phyloP scores from a whole-genome alignment of 2,797 vertebrate species.

The Euthynnus affinis region DNA sequence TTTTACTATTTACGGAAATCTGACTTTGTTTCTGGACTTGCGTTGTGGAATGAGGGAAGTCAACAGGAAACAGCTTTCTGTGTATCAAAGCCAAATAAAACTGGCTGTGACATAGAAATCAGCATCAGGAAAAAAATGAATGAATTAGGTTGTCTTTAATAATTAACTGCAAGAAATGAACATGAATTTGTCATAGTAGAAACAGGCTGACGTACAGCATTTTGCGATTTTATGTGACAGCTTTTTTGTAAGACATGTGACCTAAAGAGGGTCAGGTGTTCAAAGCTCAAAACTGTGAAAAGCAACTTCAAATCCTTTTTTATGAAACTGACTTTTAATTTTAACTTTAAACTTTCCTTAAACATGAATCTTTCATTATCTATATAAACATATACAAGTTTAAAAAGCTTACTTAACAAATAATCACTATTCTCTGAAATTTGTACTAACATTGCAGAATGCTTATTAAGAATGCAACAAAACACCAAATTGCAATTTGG shows the following conservation, averaged over 20 bases:
- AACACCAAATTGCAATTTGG: slow-evolving; percentile 6
- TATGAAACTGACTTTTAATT: background rate
- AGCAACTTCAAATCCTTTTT: background rate
- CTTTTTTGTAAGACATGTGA: too few species aligned
- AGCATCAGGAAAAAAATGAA: background rate
- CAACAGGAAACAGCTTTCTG: slow-evolving; percentile 70
- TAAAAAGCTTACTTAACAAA: slow-evolving; percentile 8
- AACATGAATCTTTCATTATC: background rate
- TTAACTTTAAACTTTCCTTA: background rate
- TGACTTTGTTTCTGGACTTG: slow-evolving; percentile 40
- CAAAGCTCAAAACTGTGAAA: background rate
- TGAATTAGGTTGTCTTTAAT: slow-evolving; percentile 15
- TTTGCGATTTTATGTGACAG: background rate
- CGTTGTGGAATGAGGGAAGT: slow-evolving; percentile 54
- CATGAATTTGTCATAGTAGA: background rate
- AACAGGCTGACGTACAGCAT: background rate
- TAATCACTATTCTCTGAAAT: background rate
- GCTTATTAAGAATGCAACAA: slow-evolving; percentile 38
- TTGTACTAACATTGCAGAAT: slow-evolving; percentile 40
- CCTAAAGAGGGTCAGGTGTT: too few species aligned
- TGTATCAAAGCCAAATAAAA: too few species aligned
- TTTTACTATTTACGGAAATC: slow-evolving; percentile 24
- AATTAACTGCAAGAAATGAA: background rate
- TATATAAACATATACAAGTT: background rate
- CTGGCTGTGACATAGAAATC: background rate